Base-by-base conservation (phyloP, 2,888 invertebrate species). In the Hyalella azteca region DNA sequence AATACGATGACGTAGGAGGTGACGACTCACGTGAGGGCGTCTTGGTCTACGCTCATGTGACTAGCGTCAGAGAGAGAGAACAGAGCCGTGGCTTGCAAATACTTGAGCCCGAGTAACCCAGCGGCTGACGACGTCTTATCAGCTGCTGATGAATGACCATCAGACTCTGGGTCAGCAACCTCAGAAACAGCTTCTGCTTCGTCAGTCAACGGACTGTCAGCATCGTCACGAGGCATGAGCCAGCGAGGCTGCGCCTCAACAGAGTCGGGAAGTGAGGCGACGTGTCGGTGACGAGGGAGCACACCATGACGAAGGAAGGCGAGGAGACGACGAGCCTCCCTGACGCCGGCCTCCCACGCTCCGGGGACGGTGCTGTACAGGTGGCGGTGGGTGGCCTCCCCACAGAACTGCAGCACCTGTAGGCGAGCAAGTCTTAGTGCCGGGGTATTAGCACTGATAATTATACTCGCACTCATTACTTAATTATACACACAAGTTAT, bases 311-410 rank as follows among this genome's bases (percentile, higher is more conserved):
- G 7, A 13, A 41, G 36, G 36, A 22, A 49, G 15, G 40, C 22
- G 15, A 80, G 29, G 45, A 90, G 85, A 73, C 93, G 89, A 22
- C 92, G 89, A 1, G 93, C 93, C 86, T 93, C 93, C 48, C 93
- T 90, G 87, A 91, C 91, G 0, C 94, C 94, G n/a, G 91, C 90
- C 86, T 93, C 93, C 0, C 93, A 87, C 0, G 94, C 94, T 0
- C 93, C 93, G 86, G 94, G 93, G 0, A 92, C 93, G 0, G 92
- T 91, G 0, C 91, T 91, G 86, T 91, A 93, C 86, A 89, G 90
- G 85, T 91, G 86, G 19, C 81, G 78, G 81, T 87, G 87, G 13
- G 87, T 86, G 3, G 87, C 88, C 86, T 88, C 88, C 15, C 88
- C 88, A 79, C 87, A 88, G 86, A 88, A 88, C 78, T 85, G 86